Conservation (phyloP, 35 echinoderm and acorn worm genomes). For the Patiria miniata region DNA sequence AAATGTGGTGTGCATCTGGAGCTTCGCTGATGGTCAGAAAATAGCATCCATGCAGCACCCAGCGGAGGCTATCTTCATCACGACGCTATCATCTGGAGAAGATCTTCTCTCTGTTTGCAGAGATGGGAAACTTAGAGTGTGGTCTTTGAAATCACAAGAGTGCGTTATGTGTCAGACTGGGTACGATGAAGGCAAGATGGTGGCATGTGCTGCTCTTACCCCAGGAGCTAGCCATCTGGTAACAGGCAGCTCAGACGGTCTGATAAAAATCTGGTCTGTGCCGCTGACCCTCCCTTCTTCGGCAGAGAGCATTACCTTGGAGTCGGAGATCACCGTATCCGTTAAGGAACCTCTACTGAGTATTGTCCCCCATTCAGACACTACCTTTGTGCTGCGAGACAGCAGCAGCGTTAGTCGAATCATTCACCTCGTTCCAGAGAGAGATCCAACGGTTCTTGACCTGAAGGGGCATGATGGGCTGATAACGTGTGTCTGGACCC, state of each 20-base stretch:
- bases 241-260: conserved; percentile 41
- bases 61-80: not conserved
- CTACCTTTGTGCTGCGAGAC: conserved; percentile 28
- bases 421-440: conserved; percentile 14
- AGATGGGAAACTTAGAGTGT: conserved; percentile 48
- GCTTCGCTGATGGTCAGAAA: conserved; percentile 20
- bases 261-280: conserved; percentile 33
- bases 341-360: conserved; percentile 33
- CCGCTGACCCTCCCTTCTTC: not conserved
- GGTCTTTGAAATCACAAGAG: conserved; percentile 46
- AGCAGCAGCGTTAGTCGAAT: conserved; percentile 10
- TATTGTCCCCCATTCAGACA: conserved; percentile 11
- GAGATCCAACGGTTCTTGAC: not conserved
- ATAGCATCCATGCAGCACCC: conserved; percentile 35
- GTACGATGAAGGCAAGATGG: not conserved
- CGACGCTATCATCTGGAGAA: not conserved
- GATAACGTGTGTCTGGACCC: conserved; percentile 29
- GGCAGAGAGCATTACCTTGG: not conserved
- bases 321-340: not conserved
- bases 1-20: conserved; percentile 54
- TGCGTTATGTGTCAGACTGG: conserved; percentile 21
- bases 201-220: not conserved
- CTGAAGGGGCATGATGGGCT: conserved; percentile 34
- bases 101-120: conserved; percentile 45
- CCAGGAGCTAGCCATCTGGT: conserved; percentile 4